phyloP scores from a whole-genome alignment of 2,113 vertebrate species.

The Crotophaga sulcirostris region DNA sequence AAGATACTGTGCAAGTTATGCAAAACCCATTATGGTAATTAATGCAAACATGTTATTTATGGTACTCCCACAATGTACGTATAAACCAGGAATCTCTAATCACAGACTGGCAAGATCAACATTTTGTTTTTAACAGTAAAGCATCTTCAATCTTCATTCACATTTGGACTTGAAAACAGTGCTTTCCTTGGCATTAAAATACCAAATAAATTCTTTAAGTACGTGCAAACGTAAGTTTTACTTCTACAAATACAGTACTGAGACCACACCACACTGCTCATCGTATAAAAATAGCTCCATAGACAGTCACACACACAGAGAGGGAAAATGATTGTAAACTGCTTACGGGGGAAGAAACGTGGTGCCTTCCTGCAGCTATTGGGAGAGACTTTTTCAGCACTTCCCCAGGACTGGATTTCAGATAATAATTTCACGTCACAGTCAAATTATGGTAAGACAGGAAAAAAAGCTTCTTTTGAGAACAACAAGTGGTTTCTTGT shows the following conservation, averaged over 20 bases:
- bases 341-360: background rate
- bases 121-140: background rate
- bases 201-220: conserved; percentile 31
- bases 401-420: background rate
- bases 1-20: conserved; percentile 44
- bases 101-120: background rate
- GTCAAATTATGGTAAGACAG: background rate
- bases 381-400: background rate
- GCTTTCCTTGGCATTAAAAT: conserved; percentile 48
- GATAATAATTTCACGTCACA: background rate
- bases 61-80: background rate
- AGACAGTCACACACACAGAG: background rate
- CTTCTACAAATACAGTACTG: conserved; percentile 42
- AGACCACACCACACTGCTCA: background rate
- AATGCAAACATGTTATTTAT: background rate
- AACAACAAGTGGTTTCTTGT: background rate
- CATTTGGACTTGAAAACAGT: conserved; percentile 43
- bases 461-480: background rate
- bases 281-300: conserved; percentile 30
- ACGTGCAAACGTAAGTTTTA: conserved; percentile 37
- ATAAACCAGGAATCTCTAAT: background rate
- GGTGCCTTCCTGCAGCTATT: background rate
- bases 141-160: conserved; percentile 21
- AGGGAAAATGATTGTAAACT: background rate
- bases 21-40: conserved; percentile 6